Evolutionary conservation across 2,797 vertebrate species (phyloP).

Genomic region (Mareca strepera): DNA sequence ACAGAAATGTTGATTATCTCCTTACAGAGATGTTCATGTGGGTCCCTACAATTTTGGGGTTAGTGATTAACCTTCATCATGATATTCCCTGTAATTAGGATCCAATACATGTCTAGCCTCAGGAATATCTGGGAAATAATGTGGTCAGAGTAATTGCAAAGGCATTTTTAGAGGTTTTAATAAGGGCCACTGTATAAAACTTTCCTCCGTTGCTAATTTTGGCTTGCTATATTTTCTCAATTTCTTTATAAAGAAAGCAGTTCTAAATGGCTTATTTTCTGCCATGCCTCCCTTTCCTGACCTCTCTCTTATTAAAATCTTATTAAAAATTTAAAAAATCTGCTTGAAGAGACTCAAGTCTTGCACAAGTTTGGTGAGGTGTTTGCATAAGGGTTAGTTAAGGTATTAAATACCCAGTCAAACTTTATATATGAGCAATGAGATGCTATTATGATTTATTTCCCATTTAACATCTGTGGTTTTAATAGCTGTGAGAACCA

Average conservation of each 20-base stretch:
- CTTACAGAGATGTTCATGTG: not conserved
- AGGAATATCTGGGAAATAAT: not conserved
- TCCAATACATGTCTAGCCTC: not conserved
- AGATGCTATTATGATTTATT: not conserved
- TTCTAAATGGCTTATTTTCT: not conserved
- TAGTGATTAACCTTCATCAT: not conserved
- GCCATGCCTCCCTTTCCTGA: not conserved
- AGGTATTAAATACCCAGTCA: not conserved
- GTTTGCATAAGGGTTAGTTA: not conserved
- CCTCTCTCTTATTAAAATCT: not conserved
- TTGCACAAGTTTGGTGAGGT: not conserved
- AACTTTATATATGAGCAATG: not conserved
- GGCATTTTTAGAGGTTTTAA: conserved; percentile 13
- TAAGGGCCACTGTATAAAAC: not conserved
- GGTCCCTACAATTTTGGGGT: not conserved
- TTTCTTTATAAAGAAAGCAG: not conserved
- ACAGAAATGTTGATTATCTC: not conserved
- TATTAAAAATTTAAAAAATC: no score
- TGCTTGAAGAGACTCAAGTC: not conserved
- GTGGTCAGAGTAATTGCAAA: not conserved
- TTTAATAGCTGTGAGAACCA: not conserved
- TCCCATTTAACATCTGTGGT: not conserved
- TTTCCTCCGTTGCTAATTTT: not conserved
- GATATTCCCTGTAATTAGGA: not conserved
- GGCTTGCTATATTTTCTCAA: not conserved